phyloP scores from a whole-genome alignment of 2,113 vertebrate species.

The Meriones unguiculatus region DNA sequence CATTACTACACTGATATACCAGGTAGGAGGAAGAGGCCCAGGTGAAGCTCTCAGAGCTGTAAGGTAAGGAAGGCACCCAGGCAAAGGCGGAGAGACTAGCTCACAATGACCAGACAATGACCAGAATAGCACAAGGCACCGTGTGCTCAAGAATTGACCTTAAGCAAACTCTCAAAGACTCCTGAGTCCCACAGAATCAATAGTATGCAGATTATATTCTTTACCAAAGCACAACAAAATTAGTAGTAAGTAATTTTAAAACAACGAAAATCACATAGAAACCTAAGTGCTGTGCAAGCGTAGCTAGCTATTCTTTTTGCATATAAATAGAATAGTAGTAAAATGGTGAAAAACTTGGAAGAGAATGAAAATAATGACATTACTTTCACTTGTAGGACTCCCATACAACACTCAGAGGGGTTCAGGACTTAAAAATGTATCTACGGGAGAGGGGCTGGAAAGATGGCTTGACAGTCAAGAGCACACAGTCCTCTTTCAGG shows the following conservation, averaged over 20 bases:
- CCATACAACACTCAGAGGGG: not conserved
- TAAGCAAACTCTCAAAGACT: accelerated
- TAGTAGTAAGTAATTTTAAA: not conserved
- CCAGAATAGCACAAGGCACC: not conserved
- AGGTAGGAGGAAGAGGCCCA: not conserved
- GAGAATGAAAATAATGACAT: not conserved
- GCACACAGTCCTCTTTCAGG: not conserved
- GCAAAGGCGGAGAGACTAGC: not conserved
- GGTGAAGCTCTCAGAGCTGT: not conserved
- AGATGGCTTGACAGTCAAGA: not conserved
- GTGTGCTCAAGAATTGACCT: not conserved
- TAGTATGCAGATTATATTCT: not conserved
- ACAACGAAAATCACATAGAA: not conserved
- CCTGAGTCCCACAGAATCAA: accelerated
- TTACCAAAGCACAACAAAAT: not conserved
- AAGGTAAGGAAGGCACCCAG: not conserved
- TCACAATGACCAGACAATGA: not conserved
- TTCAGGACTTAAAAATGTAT: not conserved
- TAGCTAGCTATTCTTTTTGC: too few species aligned
- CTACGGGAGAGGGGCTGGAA: too few species aligned
- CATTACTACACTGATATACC: not conserved
- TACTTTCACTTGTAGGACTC: not conserved
- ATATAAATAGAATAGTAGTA: not conserved
- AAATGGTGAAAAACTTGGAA: not conserved
- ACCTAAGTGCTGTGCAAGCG: not conserved